Conservation (phyloP, 2,888 invertebrate genomes). For the Lepidocyrtoides sp. region DNA sequence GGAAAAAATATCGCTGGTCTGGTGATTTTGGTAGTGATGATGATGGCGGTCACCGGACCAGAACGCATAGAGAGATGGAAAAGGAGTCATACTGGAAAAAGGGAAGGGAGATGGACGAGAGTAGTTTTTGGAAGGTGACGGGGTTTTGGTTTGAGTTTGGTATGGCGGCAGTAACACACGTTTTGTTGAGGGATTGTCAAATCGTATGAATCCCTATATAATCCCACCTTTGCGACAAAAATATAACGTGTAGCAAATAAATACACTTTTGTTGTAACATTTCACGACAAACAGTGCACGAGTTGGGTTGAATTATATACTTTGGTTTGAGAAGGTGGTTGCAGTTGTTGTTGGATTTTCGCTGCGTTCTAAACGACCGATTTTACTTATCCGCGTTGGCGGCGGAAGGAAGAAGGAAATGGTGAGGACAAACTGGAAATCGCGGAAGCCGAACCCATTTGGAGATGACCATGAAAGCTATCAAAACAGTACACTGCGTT, state of each 20-base stretch:
- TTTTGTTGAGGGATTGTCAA: not conserved
- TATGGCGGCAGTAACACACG: too few species aligned
- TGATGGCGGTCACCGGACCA: slow-evolving; percentile 8
- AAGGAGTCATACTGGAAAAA: not conserved
- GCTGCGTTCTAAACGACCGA: not conserved
- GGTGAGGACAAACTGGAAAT: slow-evolving; percentile 5
- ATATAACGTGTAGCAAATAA: not conserved
- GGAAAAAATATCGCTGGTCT: slow-evolving; percentile 16
- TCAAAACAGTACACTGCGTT: not conserved
- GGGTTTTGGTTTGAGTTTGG: not conserved
- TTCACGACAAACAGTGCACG: too few species aligned
- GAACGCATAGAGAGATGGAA: not conserved
- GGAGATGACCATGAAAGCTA: slow-evolving; percentile 38
- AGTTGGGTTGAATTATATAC: too few species aligned
- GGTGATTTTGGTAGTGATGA: not conserved
- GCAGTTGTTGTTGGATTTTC: not conserved
- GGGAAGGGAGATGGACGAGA: slow-evolving; percentile 18
- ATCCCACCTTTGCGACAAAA: slow-evolving; percentile 26
- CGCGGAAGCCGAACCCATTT: slow-evolving; percentile 30
- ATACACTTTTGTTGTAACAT: not conserved
- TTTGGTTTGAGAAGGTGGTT: not conserved
- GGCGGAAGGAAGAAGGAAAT: slow-evolving; percentile 35
- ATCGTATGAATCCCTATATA: not conserved
- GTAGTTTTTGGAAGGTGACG: not conserved
- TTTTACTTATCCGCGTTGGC: not conserved